Evolutionary conservation across 92 coral and sea anemone species (phyloP), one percentile per base, ranked within the genome.

Genomic region (Zoanthus sansibaricus): DNA sequence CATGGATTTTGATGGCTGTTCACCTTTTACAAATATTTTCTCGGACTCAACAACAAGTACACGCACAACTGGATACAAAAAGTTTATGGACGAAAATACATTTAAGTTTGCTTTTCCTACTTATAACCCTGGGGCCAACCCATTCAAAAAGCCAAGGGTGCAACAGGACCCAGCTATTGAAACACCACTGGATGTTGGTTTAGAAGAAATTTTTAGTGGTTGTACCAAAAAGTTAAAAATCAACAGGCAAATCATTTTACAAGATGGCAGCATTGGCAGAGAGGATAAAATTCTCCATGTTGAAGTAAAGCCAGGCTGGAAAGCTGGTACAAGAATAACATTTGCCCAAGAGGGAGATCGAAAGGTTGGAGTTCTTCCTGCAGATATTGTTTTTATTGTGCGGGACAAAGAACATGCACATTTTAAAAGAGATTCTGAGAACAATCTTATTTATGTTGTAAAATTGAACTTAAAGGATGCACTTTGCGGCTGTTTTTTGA

Each of bases 241-340:
- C 31, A 83, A 85, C 82, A 91, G 95, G 52, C 96, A 88, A 75
- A 88, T 95, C 12, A 77, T 90, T 85, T 72, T 93, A 11, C 87
- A 82, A 9, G 83, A 75, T 58, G 88, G 91, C 55, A 77, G 67
- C 15, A 77, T 78, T 12, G 58, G 78, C 3, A 90, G 91, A 7
- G 98, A 95, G 62, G 97, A 93, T 69, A 95, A 95, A 87, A 90
- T 97, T 68, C 91, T 97, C 33, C 93, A 91, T 78, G 92, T 96
- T 58, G 91, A 89, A 32, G 89, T 96, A 12, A 96, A 96, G 77
- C 95, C 98, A 10, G 98, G 98, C 31, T 96, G 98, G 98, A 96
- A 96, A 80, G 98, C 98, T n/a, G 98, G 98, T 0, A 96, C 98
- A 68, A 88, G 89, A 69, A 90, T 96, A 37, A 96, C 96, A 55